These are phyloP conservation scores for Paramormyrops kingsleyae DNA, from an alignment of 2,113 vertebrate genomes.

Conservation along the genomic window DNA sequence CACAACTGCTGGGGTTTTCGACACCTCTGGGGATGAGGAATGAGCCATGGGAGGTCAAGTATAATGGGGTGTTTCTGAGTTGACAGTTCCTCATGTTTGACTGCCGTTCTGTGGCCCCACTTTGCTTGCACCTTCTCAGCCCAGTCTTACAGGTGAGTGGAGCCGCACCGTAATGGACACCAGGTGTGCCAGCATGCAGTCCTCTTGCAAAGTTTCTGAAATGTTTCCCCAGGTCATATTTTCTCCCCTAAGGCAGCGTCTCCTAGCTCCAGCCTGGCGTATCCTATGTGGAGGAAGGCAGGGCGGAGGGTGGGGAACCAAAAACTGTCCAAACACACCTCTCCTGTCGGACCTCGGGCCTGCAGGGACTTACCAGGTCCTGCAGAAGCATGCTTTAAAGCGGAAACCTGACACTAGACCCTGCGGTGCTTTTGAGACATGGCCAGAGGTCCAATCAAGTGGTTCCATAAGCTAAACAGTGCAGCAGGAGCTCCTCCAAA, in stretches of 20 bases:
- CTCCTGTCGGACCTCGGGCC: neutral
- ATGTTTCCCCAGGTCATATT: neutral
- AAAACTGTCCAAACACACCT: constrained; percentile 2
- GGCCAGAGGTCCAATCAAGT: neutral
- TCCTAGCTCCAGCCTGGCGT: constrained; percentile 33
- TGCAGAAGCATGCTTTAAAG: neutral
- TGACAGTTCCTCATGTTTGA: neutral
- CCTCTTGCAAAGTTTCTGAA: neutral
- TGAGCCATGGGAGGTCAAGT: neutral
- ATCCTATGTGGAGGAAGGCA: neutral
- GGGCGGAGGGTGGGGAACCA: constrained; percentile 12
- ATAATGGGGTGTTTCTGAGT: neutral
- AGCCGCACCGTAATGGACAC: neutral
- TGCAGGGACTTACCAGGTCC: neutral
- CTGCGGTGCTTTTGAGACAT: neutral
- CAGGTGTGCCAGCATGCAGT: neutral
- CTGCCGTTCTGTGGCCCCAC: neutral
- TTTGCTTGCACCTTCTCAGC: neutral
- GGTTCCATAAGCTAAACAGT: neutral
- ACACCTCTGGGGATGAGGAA: neutral
- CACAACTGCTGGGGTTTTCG: neutral
- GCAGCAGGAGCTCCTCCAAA: neutral
- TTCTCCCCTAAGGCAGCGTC: constrained; percentile 26
- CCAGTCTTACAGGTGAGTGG: constrained; percentile 20
- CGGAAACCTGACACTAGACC: constrained; percentile 11